A percentile compares a stretch with the other conserved stretches of the same genome.
phyloP scores from a whole-genome alignment of 2,888 invertebrate species.

The Nemotelus pantherinus region DNA sequence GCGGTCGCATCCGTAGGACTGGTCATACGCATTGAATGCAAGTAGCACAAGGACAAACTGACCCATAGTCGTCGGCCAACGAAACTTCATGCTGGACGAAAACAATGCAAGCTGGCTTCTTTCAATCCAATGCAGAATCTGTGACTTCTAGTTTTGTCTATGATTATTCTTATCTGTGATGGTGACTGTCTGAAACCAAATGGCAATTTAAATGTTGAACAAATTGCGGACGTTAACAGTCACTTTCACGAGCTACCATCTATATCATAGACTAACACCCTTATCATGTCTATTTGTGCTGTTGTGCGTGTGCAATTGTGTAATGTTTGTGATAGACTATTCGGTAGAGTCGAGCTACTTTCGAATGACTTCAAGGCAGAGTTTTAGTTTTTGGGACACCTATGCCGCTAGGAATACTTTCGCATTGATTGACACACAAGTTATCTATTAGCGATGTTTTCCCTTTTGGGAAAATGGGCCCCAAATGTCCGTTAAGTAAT shows the following conservation, averaged over 20 bases:
- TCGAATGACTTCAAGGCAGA: no score
- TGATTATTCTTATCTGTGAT: slow-evolving; percentile 1
- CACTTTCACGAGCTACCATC: slow-evolving; percentile 24
- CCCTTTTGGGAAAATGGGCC: no score
- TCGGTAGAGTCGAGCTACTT: no score
- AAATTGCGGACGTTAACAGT: slow-evolving; percentile 45
- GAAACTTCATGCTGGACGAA: background rate
- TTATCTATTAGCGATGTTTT: no score
- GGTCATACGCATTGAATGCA: background rate
- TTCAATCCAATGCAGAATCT: slow-evolving; percentile 4
- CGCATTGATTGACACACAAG: no score
- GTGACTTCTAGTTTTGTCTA: background rate
- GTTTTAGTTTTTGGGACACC: no score
- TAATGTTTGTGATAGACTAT: no score
- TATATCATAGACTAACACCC: background rate
- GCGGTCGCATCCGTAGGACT: background rate
- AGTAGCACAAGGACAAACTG: slow-evolving; percentile 12
- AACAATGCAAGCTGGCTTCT: background rate
- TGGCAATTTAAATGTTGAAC: slow-evolving; percentile 49
- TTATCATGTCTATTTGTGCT: no score
- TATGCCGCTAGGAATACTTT: no score
- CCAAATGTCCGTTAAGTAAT: no score
- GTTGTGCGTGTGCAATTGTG: no score
- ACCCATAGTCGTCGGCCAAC: slow-evolving; percentile 21
- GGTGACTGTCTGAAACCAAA: slow-evolving; percentile 18